Evolutionary conservation across 2,113 vertebrate genomes (phyloP).

Genomic region (Garra rufa): DNA sequence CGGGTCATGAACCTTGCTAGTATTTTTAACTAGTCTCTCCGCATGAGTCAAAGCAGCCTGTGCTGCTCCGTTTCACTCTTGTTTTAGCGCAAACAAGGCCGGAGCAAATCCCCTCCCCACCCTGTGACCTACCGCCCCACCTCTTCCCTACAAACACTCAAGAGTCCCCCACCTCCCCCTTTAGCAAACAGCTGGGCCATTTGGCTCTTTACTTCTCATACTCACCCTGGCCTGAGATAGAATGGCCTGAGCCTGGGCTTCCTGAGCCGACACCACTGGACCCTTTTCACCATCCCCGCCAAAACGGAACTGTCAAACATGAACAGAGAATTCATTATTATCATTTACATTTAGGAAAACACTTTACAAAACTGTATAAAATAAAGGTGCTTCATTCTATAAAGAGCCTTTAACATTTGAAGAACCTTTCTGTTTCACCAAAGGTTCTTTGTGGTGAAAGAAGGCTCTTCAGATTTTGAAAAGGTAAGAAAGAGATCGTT

Average conservation of each 20-base stretch:
- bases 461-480: no score
- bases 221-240: slow-evolving; percentile 97
- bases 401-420: no score
- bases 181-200: slow-evolving; percentile 55
- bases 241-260: slow-evolving; percentile 97
- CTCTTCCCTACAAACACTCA: background rate
- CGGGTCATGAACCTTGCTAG: slow-evolving; percentile 49
- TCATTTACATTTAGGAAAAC: background rate
- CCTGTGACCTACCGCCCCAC: background rate
- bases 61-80: slow-evolving; percentile 51
- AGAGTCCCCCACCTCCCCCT: slow-evolving; percentile 24
- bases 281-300: slow-evolving; percentile 94
- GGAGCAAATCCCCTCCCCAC: background rate
- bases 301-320: slow-evolving; percentile 86
- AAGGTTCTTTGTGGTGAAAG: no score
- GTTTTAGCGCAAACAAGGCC: slow-evolving; percentile 64
- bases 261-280: slow-evolving; percentile 90
- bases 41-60: slow-evolving; percentile 67
- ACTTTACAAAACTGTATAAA: background rate
- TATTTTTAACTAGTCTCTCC: slow-evolving; percentile 72
- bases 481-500: no score
- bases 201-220: slow-evolving; percentile 42
- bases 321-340: background rate
- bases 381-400: no score
- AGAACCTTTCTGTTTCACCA: no score